These are phyloP conservation scores for Hippolais icterina DNA, from an alignment of 2,113 vertebrate genomes.

Conservation along the genomic window DNA sequence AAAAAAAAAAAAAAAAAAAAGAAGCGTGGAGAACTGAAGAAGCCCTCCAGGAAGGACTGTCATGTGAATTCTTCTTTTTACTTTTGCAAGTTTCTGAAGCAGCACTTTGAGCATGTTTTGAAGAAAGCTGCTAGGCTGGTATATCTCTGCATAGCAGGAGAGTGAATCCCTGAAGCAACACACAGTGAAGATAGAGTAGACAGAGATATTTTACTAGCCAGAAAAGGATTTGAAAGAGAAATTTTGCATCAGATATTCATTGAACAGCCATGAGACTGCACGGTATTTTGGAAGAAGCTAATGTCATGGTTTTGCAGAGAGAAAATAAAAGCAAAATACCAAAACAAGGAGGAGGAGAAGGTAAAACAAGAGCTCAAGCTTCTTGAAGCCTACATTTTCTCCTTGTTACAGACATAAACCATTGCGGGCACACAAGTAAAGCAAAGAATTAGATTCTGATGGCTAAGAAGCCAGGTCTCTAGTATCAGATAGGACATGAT, in stretches of 20 bases:
- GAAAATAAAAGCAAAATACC: neutral
- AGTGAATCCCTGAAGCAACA: neutral
- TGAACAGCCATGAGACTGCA: accelerated
- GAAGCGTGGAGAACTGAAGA: neutral
- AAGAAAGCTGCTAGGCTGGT: neutral
- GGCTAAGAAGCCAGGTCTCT: neutral
- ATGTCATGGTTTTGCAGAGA: neutral
- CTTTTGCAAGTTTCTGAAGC: neutral
- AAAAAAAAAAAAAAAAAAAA: too few relatives aligned
- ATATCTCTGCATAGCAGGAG: neutral
- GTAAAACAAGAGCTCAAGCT: neutral
- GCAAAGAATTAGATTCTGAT: neutral
- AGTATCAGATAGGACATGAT: neutral
- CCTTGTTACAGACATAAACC: neutral
- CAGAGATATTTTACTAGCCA: neutral
- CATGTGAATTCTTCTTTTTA: neutral
- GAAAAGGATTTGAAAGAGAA: neutral
- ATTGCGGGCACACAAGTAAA: neutral
- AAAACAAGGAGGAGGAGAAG: neutral
- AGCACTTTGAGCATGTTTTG: neutral
- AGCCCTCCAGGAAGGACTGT: neutral
- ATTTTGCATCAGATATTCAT: neutral
- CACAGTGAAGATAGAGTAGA: neutral
- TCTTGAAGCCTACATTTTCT: neutral
- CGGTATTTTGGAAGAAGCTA: neutral